Evolutionary conservation across 2,888 invertebrate genomes (phyloP).

Genomic region (Ectemnius cavifrons): DNA sequence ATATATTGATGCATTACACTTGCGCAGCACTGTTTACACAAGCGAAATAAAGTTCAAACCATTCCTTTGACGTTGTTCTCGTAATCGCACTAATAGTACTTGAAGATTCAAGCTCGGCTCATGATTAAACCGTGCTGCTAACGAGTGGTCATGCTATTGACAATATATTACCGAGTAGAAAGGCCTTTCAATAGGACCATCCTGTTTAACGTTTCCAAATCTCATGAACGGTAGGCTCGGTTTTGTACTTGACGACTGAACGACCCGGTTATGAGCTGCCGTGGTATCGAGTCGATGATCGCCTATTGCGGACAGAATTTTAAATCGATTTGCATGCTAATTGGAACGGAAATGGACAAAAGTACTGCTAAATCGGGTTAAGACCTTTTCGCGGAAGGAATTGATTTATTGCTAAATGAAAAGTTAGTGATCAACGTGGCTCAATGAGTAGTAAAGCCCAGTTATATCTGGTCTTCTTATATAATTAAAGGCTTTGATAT

Average conservation of each 20-base stretch:
- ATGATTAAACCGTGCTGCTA: too few species aligned
- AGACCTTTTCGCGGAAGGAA: slow-evolving; percentile 28
- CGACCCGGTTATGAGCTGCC: slow-evolving; percentile 21
- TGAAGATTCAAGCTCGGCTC: too few species aligned
- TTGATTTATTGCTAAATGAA: slow-evolving; percentile 23
- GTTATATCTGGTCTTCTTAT: too few species aligned
- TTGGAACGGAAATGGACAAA: slow-evolving; percentile 51
- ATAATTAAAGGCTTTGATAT: too few species aligned
- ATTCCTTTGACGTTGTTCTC: too few species aligned
- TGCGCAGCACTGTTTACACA: background rate
- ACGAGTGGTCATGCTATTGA: slow-evolving; percentile 16
- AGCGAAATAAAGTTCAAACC: too few species aligned
- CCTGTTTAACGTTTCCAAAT: slow-evolving; percentile 38
- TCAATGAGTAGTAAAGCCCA: slow-evolving; percentile 3
- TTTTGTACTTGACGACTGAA: slow-evolving; percentile 26
- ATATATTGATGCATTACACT: slow-evolving; percentile 27
- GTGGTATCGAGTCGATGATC: slow-evolving; percentile 33
- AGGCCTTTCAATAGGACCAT: slow-evolving; percentile 28
- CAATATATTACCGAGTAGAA: slow-evolving; percentile 47
- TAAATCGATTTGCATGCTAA: slow-evolving; percentile 57
- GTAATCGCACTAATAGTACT: too few species aligned
- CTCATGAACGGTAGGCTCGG: slow-evolving; percentile 11
- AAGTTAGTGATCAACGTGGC: slow-evolving; percentile 32
- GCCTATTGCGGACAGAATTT: slow-evolving; percentile 31
- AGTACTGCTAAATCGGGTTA: slow-evolving; percentile 34